phyloP scores from a whole-genome alignment of 2,113 vertebrate species.

The Pachyramphus minor region DNA sequence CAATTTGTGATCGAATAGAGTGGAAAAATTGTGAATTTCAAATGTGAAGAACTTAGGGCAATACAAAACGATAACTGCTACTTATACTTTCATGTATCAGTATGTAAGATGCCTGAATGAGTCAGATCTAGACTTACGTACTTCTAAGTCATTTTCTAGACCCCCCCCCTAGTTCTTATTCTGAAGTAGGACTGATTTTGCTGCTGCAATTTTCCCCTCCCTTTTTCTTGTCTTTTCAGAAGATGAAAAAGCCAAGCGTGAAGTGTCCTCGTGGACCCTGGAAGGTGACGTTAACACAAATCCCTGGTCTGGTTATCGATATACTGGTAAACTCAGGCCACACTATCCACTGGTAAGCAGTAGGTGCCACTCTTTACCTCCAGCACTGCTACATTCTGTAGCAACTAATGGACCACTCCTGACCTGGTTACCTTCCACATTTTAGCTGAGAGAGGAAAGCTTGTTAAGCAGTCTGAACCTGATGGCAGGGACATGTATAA shows the following conservation, averaged over 20 bases:
- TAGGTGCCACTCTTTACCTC: not conserved
- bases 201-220: not conserved
- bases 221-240: conserved; percentile 65
- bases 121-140: not conserved
- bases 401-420: not conserved
- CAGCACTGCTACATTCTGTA: not conserved
- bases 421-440: not conserved
- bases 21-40: not conserved
- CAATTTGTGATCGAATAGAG: not conserved
- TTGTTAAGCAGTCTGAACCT: not conserved
- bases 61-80: not conserved
- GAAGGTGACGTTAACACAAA: conserved; percentile 92
- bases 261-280: conserved; percentile 82
- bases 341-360: conserved; percentile 91
- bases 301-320: conserved; percentile 95
- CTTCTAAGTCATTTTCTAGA: not conserved
- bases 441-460: not conserved
- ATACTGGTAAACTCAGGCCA: conserved; percentile 91
- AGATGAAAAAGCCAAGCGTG: conserved; percentile 89
- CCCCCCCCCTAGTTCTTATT: not conserved
- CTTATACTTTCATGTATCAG: not conserved
- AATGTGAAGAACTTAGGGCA: not conserved
- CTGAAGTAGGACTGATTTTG: not conserved
- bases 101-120: not conserved
- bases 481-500: not conserved